phyloP scores from a whole-genome alignment of 1,140 invertebrate genomes.

The Drosophila tani region DNA sequence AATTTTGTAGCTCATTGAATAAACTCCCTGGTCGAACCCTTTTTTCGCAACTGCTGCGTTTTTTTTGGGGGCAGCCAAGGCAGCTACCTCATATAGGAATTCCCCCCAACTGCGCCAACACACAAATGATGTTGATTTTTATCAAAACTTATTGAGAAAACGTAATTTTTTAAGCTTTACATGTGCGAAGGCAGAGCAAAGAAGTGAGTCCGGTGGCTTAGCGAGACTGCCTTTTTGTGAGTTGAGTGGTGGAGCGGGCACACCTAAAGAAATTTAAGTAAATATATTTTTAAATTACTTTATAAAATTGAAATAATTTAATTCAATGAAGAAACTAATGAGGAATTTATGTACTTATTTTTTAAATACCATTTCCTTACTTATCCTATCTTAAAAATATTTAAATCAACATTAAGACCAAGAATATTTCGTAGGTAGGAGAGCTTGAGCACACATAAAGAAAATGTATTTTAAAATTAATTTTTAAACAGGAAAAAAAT shows the following conservation, averaged over 20 bases:
- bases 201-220: slow-evolving; percentile 18
- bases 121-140: slow-evolving; percentile 83
- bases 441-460: not conserved
- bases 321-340: not conserved
- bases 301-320: rapidly evolving
- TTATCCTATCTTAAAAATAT: not conserved
- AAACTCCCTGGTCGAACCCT: slow-evolving; percentile 13
- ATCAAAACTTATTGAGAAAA: slow-evolving; percentile 84
- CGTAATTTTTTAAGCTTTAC: slow-evolving; percentile 82
- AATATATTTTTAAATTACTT: not conserved
- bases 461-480: not conserved
- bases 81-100: slow-evolving; percentile 78
- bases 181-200: slow-evolving; percentile 41
- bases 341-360: rapidly evolving
- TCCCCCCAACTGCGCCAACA: slow-evolving; percentile 74
- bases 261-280: not conserved
- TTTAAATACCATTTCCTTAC: not conserved
- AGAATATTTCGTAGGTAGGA: no score
- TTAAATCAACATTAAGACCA: no score
- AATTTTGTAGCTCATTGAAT: slow-evolving; percentile 18
- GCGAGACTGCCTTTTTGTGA: slow-evolving; percentile 22
- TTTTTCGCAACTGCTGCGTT: slow-evolving; percentile 12
- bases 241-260: slow-evolving; percentile 1
- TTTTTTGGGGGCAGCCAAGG: slow-evolving; percentile 32
- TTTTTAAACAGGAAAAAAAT: no score